Evolutionary conservation across 2,888 invertebrate species (phyloP).

Genomic region (Archaeoteleia sp.): DNA sequence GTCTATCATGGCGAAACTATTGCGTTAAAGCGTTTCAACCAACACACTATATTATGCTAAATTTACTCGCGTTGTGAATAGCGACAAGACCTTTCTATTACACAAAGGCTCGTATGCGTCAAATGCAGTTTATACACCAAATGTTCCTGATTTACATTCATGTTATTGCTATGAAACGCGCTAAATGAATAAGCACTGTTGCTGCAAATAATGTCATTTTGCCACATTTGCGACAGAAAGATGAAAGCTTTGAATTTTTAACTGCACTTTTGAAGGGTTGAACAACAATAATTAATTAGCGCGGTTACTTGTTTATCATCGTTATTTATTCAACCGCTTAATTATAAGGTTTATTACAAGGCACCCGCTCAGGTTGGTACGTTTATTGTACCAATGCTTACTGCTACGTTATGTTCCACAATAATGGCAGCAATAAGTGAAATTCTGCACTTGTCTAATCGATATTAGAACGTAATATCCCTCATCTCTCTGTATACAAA

Average conservation of each 20-base stretch:
- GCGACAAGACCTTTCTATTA: conserved; percentile 48
- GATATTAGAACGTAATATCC: neutral
- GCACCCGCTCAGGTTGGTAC: neutral
- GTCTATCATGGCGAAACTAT: neutral
- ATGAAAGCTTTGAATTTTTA: neutral
- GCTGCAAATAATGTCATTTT: conserved; percentile 21
- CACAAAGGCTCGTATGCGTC: conserved; percentile 48
- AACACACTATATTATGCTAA: conserved; percentile 33
- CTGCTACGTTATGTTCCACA: conserved; percentile 8
- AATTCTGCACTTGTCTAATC: conserved; percentile 2
- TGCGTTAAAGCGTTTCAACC: conserved; percentile 38
- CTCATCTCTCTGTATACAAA: neutral
- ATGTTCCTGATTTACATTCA: conserved; percentile 39
- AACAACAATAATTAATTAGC: too few relatives aligned
- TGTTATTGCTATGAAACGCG: conserved; percentile 33
- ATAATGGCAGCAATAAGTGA: conserved; percentile 10
- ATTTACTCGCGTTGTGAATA: conserved; percentile 47
- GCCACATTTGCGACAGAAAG: neutral
- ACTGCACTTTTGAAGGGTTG: too few relatives aligned
- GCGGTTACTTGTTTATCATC: conserved; percentile 2
- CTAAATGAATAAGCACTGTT: conserved; percentile 23
- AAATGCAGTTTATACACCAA: conserved; percentile 38
- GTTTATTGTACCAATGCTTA: conserved; percentile 16
- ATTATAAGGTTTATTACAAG: conserved; percentile 15
- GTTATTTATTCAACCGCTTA: conserved; percentile 16